Evolutionary conservation across 2,888 invertebrate species (phyloP), one percentile per base, ranked within the genome.

Genomic region (Eupithecia inturbata): DNA sequence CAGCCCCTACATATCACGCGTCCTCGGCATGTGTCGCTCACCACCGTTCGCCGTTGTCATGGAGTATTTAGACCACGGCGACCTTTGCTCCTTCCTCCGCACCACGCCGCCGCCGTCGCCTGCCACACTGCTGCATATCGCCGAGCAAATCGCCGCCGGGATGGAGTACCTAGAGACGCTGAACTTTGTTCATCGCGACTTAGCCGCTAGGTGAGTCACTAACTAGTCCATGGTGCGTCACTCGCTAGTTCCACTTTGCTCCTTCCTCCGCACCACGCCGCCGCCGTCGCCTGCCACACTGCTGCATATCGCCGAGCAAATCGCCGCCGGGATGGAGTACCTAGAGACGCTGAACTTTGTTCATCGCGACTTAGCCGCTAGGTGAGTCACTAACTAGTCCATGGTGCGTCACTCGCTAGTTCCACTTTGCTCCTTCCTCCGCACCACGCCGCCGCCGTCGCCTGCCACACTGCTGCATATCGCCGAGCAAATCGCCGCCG

Each of bases 261-360:
- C 97, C 86, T 97, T 97, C 89, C 95, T 98, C 64, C 96, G 97
- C 83, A 95, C 96, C 53, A 95, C 96, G 19, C 96, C 97, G 83
- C 95, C 96, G 67, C 96, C 97, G 80, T 95, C 89, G 0, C 96
- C 96, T 82, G 93, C 95, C 70, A 95, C 96, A 39, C 95, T 98
- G 86, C 95, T 98, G 80, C 97, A 97, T 91, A 96, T 98, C 91
- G 97, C 97, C 67, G 96, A 96, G 97, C 98, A 98, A 91, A 96
- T 98, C 79, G 97, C 98, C 1, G 97, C 97, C 6, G 98, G 98
- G 19, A 98, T 98, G 98, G 96, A 97, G 85, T 98, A 98, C 89
- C 93, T 98, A 83, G 98, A 98, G 92, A 96, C 97, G 67, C 95
- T 98, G 80, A 97, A 98, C 92, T 98, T 98, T 88, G 98, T 98